These are phyloP conservation scores for Neoascia interrupta DNA, from an alignment of 2,888 invertebrate species.

Conservation along the genomic window DNA sequence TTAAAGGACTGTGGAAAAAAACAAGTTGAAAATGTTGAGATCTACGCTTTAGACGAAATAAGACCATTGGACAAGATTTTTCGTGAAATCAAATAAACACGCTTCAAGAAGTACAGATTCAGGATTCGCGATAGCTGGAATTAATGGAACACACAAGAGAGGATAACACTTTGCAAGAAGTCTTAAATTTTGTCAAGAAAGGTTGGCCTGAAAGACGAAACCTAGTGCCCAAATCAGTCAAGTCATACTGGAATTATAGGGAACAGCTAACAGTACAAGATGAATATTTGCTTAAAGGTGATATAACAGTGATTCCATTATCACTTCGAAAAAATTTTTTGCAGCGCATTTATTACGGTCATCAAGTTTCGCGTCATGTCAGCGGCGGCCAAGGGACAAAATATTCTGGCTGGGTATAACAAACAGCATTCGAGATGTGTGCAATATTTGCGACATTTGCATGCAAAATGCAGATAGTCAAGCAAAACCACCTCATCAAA, in stretches of 20 bases:
- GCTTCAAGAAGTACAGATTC: not conserved
- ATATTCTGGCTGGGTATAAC: slow-evolving; percentile 10
- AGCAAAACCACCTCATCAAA: slow-evolving; percentile 11
- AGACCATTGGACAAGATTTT: not conserved
- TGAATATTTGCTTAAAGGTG: slow-evolving; percentile 2
- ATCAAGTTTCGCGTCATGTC: slow-evolving; percentile 12
- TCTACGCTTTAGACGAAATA: not conserved
- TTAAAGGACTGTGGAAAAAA: not conserved
- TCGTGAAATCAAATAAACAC: not conserved
- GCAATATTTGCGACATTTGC: slow-evolving; percentile 5
- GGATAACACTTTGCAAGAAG: not conserved
- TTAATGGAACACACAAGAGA: not conserved
- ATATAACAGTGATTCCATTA: not conserved
- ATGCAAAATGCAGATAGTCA: slow-evolving; percentile 8
- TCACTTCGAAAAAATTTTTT: not conserved
- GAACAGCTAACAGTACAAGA: not conserved
- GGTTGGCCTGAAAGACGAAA: slow-evolving; percentile 14
- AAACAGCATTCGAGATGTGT: slow-evolving; percentile 3
- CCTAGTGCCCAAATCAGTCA: too few species aligned
- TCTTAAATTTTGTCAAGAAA: not conserved
- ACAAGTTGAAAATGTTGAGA: not conserved
- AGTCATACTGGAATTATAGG: slow-evolving; percentile 12
- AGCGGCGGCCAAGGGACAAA: slow-evolving; percentile 15
- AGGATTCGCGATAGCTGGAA: not conserved
- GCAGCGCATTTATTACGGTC: slow-evolving; percentile 2